A percentile compares a stretch with the other conserved stretches of the same genome.
Evolutionary conservation across 2,888 invertebrate genomes (phyloP).

Genomic region (Chaitophorus viminalis): DNA sequence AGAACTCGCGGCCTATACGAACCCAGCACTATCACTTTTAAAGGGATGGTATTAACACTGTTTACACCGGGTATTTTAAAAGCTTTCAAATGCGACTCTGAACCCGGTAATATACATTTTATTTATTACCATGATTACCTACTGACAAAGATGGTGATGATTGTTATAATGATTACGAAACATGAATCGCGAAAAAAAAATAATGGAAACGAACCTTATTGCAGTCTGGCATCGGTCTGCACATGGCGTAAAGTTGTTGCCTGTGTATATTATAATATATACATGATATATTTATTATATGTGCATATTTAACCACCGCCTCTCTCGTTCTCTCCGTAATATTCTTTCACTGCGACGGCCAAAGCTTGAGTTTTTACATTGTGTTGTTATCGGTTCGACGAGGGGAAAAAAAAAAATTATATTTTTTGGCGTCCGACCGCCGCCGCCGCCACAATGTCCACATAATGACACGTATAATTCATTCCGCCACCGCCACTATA

Average conservation of each 20-base stretch:
- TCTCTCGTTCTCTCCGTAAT: background rate
- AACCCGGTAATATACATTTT: no score
- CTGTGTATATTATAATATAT: background rate
- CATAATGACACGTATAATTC: constrained; percentile 41
- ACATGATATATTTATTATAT: background rate
- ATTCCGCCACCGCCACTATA: constrained; percentile 22
- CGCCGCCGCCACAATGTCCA: constrained; percentile 10
- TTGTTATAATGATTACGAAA: background rate
- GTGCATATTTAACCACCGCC: background rate
- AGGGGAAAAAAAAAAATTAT: constrained; percentile 15
- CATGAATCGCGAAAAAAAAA: background rate
- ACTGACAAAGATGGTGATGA: background rate
- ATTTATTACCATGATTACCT: background rate
- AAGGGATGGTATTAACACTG: no score
- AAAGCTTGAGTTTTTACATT: constrained; percentile 20
- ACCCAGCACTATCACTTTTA: no score
- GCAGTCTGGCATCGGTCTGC: constrained; percentile 7
- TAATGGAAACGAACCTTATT: background rate
- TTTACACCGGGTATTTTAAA: no score
- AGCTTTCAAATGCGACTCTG: no score
- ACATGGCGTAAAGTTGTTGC: background rate
- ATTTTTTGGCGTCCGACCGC: constrained; percentile 48
- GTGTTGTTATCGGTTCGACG: constrained; percentile 20
- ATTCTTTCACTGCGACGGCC: background rate
- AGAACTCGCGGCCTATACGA: no score